phyloP scores from a whole-genome alignment of 1,140 invertebrate genomes.

The Zaprionus nigranus region DNA sequence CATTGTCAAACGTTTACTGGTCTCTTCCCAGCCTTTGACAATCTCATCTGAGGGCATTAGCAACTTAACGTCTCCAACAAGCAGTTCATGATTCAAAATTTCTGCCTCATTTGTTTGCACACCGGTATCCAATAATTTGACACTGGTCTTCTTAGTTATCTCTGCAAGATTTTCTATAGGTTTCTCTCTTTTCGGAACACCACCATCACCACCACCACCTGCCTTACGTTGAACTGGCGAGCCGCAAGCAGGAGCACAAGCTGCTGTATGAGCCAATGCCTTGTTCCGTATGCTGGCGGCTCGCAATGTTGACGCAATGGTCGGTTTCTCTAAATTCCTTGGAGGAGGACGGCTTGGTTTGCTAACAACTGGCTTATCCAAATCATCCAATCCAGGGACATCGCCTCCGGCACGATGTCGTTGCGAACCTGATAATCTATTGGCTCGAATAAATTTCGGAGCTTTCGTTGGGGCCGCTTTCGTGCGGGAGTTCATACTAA shows the following conservation, averaged over 20 bases:
- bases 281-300: slow-evolving; percentile 46
- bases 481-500: slow-evolving; percentile 30
- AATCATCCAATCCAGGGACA: slow-evolving; percentile 61
- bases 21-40: slow-evolving; percentile 40
- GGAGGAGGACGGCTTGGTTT: background rate
- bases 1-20: slow-evolving; percentile 28
- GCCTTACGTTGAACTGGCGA: slow-evolving; percentile 17
- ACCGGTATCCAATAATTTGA: slow-evolving; percentile 38
- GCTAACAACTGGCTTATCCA: slow-evolving; percentile 18
- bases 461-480: slow-evolving; percentile 6
- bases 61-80: slow-evolving; percentile 61
- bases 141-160: background rate
- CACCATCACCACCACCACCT: slow-evolving; percentile 9
- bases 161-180: background rate
- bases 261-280: slow-evolving; percentile 7
- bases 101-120: slow-evolving; percentile 76
- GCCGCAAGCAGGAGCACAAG: slow-evolving; percentile 1
- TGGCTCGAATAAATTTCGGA: slow-evolving; percentile 16
- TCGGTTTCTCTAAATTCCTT: slow-evolving; percentile 48
- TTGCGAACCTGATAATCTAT: slow-evolving; percentile 47
- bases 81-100: slow-evolving; percentile 62
- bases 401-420: slow-evolving; percentile 52
- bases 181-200: slow-evolving; percentile 14
- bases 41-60: slow-evolving; percentile 59
- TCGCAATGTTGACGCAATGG: slow-evolving; percentile 63